Evolutionary conservation across 2,888 invertebrate species (phyloP).

Genomic region (Allophyes oxyacanthae): DNA sequence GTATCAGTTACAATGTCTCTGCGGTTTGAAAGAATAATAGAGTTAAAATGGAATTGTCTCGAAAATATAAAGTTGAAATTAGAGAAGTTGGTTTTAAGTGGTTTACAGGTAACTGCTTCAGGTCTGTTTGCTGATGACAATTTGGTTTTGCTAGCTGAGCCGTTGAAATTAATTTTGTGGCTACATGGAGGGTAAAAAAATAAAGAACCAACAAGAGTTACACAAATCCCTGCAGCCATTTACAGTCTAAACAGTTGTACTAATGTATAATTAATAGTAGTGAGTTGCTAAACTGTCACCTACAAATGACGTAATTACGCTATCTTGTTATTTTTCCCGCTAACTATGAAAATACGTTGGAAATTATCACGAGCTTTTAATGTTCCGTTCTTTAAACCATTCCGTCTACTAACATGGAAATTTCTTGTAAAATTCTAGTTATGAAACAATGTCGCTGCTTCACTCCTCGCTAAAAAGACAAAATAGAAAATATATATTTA

Average conservation of each 20-base stretch:
- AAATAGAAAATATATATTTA: too few species aligned
- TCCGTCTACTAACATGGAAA: neutral
- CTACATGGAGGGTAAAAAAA: neutral
- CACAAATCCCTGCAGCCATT: too few species aligned
- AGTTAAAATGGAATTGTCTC: constrained; percentile 42
- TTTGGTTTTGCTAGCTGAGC: neutral
- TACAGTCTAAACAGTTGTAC: too few species aligned
- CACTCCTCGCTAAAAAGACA: neutral
- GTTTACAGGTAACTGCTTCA: neutral
- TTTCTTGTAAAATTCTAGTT: neutral
- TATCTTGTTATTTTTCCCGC: neutral
- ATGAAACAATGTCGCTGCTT: neutral
- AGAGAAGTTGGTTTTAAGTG: constrained; percentile 9
- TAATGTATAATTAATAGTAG: neutral
- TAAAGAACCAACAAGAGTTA: too few species aligned
- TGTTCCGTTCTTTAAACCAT: neutral
- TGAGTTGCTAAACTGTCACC: neutral
- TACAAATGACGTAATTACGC: neutral
- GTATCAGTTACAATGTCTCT: constrained; percentile 39
- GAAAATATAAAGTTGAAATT: constrained; percentile 16
- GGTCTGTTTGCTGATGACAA: neutral
- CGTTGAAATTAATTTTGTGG: too few species aligned
- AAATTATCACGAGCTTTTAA: neutral
- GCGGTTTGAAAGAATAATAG: constrained; percentile 36
- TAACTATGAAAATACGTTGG: neutral